These are phyloP conservation scores for Picus viridis DNA, from an alignment of 2,797 vertebrate genomes.

Conservation along the genomic window DNA sequence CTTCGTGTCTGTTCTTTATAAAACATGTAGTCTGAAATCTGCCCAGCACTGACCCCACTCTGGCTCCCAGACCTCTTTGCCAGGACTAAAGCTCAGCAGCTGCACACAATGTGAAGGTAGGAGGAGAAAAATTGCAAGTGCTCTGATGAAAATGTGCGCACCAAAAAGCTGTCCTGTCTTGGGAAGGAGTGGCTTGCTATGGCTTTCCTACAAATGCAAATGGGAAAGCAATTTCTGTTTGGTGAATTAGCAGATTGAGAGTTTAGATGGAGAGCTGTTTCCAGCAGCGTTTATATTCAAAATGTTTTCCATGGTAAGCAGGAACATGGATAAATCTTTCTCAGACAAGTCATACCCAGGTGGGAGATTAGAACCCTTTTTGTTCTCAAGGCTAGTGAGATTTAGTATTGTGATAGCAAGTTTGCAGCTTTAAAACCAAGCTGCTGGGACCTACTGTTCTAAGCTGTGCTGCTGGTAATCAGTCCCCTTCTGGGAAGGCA, in stretches of 20 bases:
- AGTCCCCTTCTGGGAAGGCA: neutral
- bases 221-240: constrained; percentile 12
- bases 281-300: neutral
- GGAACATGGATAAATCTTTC: neutral
- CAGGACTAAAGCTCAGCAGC: constrained; percentile 4
- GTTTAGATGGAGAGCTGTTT: constrained; percentile 21
- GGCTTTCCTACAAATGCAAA: neutral
- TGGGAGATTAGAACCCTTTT: neutral
- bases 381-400: neutral
- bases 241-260: constrained; percentile 56
- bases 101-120: constrained; percentile 16
- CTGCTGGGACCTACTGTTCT: neutral
- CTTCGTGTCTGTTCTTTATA: constrained; percentile 36
- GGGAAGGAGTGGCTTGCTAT: neutral
- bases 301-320: neutral
- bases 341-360: neutral
- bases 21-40: constrained; percentile 17
- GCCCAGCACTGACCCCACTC: neutral
- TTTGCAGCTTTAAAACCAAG: neutral
- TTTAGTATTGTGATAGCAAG: neutral
- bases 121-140: constrained; percentile 16
- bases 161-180: neutral
- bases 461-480: neutral
- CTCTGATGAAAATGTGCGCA: constrained; percentile 29
- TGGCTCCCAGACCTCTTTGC: neutral